These are phyloP conservation scores for Malurus elegans DNA, from an alignment of 2,113 vertebrate species.

Conservation along the genomic window DNA sequence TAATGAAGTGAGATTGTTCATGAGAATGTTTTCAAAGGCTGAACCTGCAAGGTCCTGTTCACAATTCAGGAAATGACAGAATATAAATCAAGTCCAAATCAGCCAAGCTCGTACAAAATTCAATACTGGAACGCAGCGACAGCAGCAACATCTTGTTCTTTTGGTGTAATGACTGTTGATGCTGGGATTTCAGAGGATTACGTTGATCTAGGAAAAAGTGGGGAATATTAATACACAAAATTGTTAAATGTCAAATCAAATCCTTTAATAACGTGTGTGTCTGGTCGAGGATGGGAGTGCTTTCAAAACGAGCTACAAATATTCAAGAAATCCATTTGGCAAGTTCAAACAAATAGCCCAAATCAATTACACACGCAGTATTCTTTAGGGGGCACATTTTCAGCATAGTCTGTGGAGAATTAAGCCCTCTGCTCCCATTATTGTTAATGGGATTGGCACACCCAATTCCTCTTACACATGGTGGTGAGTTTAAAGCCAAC, in stretches of 20 bases:
- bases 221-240: slow-evolving; percentile 79
- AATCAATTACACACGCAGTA: slow-evolving; percentile 54
- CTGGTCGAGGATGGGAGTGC: slow-evolving; percentile 68
- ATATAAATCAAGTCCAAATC: slow-evolving; percentile 73
- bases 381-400: slow-evolving; percentile 66
- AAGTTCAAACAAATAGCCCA: slow-evolving; percentile 75
- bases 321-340: slow-evolving; percentile 75
- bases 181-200: slow-evolving; percentile 75
- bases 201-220: slow-evolving; percentile 71
- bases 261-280: slow-evolving; percentile 76
- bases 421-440: slow-evolving; percentile 49
- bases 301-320: slow-evolving; percentile 73
- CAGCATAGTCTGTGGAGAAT: slow-evolving; percentile 28
- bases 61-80: slow-evolving; percentile 71
- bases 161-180: slow-evolving; percentile 74
- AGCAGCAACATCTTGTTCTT: slow-evolving; percentile 74
- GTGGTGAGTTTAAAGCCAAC: slow-evolving; percentile 34
- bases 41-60: slow-evolving; percentile 69
- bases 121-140: slow-evolving; percentile 20
- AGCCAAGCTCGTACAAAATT: slow-evolving; percentile 60
- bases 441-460: slow-evolving; percentile 30
- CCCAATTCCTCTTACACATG: slow-evolving; percentile 32
- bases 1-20: slow-evolving; percentile 66
- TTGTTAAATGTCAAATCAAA: slow-evolving; percentile 78
- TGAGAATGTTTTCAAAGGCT: slow-evolving; percentile 62